A percentile compares a stretch with the other conserved stretches of the same genome.
These are phyloP conservation scores for Heterotilapia buettikoferi DNA, from an alignment of 2,113 vertebrate genomes.

Conservation along the genomic window DNA sequence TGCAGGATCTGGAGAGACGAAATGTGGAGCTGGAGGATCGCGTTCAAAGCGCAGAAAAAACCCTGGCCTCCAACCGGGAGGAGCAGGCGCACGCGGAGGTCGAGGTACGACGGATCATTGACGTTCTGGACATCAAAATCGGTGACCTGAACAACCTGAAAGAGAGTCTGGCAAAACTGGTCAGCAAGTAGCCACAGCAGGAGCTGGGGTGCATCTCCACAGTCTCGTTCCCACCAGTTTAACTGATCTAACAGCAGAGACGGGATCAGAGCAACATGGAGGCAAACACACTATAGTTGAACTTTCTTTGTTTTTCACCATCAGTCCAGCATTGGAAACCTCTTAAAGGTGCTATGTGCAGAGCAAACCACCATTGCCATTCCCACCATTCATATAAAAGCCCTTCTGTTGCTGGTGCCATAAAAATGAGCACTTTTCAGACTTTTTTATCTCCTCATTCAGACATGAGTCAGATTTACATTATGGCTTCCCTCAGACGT, in stretches of 20 bases:
- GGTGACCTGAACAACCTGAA: constrained; percentile 85
- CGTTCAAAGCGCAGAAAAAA: constrained; percentile 74
- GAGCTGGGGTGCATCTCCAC: constrained; percentile 39
- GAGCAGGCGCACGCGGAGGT: constrained; percentile 73
- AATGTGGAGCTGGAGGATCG: constrained; percentile 80
- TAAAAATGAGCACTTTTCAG: neutral
- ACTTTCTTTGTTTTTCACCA: neutral
- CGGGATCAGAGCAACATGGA: constrained; percentile 1
- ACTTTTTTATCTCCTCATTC: neutral
- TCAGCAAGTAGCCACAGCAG: constrained; percentile 69
- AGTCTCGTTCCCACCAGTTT: neutral
- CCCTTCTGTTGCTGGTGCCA: neutral
- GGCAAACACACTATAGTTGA: neutral
- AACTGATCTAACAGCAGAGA: neutral
- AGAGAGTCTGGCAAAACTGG: constrained; percentile 83
- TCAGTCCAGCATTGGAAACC: neutral
- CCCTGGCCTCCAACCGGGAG: constrained; percentile 69
- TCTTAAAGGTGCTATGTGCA: constrained; percentile 16
- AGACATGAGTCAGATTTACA: neutral
- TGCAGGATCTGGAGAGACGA: constrained; percentile 81
- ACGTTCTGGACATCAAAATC: constrained; percentile 87
- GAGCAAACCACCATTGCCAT: neutral
- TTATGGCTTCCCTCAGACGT: neutral
- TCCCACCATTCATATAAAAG: neutral
- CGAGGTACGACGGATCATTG: constrained; percentile 77